Conservation (phyloP, 2,888 invertebrate species). For the Mayetiola destructor region DNA sequence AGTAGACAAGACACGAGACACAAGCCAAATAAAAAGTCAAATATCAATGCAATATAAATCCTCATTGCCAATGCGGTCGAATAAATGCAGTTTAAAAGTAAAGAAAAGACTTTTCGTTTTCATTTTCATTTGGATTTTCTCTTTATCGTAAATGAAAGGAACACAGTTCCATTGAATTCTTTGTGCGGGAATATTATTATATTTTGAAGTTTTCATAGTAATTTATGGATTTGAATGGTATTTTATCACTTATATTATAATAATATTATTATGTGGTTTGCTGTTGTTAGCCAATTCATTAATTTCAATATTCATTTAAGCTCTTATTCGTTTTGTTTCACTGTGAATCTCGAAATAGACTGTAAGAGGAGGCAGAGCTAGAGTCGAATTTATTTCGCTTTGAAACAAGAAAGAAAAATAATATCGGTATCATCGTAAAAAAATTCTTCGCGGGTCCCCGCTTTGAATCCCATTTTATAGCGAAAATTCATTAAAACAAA, state of each 20-base stretch:
- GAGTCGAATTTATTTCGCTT: no score
- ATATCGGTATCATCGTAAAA: no score
- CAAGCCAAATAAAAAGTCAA: no score
- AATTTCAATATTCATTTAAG: conserved; percentile 5
- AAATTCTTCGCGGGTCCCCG: neutral
- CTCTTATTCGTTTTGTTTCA: neutral
- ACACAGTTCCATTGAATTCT: neutral
- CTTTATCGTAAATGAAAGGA: neutral
- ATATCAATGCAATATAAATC: neutral
- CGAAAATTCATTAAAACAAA: conserved; percentile 6
- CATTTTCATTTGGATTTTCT: neutral
- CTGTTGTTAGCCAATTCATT: neutral
- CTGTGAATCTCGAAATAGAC: no score
- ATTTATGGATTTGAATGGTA: conserved; percentile 7
- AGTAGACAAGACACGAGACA: no score
- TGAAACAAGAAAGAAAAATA: no score
- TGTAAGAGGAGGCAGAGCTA: no score
- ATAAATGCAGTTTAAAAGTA: neutral
- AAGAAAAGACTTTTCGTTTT: neutral
- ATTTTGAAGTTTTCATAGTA: no score
- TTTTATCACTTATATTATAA: no score
- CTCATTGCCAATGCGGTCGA: neutral
- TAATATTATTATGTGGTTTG: conserved; percentile 3
- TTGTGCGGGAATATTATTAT: no score
- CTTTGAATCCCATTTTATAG: neutral